phyloP scores from a whole-genome alignment of 2,113 vertebrate species.

The Cervus canadensis region DNA sequence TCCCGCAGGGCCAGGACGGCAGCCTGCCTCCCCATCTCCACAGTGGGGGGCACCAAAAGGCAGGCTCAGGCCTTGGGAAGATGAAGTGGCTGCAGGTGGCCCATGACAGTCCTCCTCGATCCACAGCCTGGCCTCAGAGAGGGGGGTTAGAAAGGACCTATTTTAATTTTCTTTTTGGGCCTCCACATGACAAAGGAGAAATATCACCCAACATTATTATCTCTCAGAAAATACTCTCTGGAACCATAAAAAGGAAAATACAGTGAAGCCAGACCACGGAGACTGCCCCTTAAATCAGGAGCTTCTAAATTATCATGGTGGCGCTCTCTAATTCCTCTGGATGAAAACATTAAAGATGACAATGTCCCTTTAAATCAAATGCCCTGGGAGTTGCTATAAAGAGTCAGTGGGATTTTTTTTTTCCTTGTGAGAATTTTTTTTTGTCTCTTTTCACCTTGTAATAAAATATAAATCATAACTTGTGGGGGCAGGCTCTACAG shows the following conservation, averaged over 20 bases:
- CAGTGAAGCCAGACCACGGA: slow-evolving; percentile 10
- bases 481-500: slow-evolving; percentile 4
- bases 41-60: not conserved
- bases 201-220: slow-evolving; percentile 63
- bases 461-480: slow-evolving; percentile 67
- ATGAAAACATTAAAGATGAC: slow-evolving; percentile 68
- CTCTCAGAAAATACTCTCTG: slow-evolving; percentile 65
- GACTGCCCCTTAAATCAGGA: slow-evolving; percentile 69
- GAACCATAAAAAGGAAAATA: slow-evolving; percentile 50
- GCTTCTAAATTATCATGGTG: slow-evolving; percentile 60
- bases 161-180: slow-evolving; percentile 66
- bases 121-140: not conserved
- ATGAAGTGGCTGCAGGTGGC: not conserved
- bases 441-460: slow-evolving; percentile 50
- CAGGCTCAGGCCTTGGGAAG: not conserved
- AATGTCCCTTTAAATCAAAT: slow-evolving; percentile 69
- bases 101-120: not conserved
- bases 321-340: slow-evolving; percentile 65
- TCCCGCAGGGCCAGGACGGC: rapidly evolving
- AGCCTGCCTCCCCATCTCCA: rapidly evolving
- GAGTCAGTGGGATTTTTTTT: not conserved
- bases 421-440: not conserved
- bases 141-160: not conserved
- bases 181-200: slow-evolving; percentile 67
- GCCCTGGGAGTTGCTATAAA: slow-evolving; percentile 30